A percentile compares a stretch with the other conserved stretches of the same genome.
These are phyloP conservation scores for Rotaria magnacalcarata DNA, from an alignment of 2,888 invertebrate species.

Conservation along the genomic window DNA sequence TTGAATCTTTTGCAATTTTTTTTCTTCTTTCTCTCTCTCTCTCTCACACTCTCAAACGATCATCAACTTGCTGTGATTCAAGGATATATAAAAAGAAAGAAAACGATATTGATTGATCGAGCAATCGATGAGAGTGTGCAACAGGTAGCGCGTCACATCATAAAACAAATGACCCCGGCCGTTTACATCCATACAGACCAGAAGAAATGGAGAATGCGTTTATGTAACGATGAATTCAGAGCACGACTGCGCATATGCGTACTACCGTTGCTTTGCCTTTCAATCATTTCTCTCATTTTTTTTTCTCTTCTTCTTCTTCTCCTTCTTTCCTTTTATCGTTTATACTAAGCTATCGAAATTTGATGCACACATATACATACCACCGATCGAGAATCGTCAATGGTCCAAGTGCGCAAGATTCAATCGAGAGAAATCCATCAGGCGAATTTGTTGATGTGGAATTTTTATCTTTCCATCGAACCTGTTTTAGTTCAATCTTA, in stretches of 20 bases:
- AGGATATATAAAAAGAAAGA: too few relatives aligned
- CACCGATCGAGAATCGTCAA: constrained; percentile 12
- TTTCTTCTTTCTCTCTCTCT: too few relatives aligned
- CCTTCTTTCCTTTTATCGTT: constrained; percentile 1
- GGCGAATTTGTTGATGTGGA: not conserved
- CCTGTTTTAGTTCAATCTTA: constrained; percentile 17
- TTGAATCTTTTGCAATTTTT: too few relatives aligned
- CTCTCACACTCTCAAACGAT: too few relatives aligned
- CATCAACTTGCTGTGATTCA: too few relatives aligned
- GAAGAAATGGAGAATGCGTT: constrained; percentile 13
- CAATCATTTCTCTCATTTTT: constrained; percentile 29
- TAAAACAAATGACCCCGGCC: constrained; percentile 18
- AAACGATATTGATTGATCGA: too few relatives aligned
- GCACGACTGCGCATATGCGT: not conserved
- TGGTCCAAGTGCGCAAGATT: not conserved
- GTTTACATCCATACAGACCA: not conserved
- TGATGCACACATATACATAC: constrained; percentile 26
- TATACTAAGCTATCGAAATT: constrained; percentile 18
- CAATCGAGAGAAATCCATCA: not conserved
- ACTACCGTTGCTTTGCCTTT: constrained; percentile 16
- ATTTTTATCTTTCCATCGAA: not conserved
- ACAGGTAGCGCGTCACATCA: constrained; percentile 17
- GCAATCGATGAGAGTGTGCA: not conserved
- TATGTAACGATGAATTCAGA: constrained; percentile 30
- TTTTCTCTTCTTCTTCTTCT: constrained; percentile 8